Evolutionary conservation across 2,888 invertebrate genomes (phyloP), one percentile per base, ranked within the genome.

Genomic region (Hecatera dysodea): DNA sequence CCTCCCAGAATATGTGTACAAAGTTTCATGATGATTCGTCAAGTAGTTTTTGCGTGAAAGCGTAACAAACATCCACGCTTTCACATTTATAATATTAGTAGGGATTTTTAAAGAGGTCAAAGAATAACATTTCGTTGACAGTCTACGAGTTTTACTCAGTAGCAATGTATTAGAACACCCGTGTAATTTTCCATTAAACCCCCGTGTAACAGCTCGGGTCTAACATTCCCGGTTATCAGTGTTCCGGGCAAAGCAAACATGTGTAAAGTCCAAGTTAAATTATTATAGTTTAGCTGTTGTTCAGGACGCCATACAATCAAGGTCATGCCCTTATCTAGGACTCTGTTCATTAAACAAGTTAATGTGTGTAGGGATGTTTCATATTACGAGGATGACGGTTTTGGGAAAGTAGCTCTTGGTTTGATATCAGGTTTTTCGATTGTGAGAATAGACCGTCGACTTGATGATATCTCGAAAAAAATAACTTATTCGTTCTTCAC

Each of bases 221-320:
- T 9, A 50, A 71, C 19, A 9, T 36, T 39, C 52, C 24, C 22
- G 6, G 68, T 67, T 75, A 81, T 82, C 73, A 70, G 50, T 52
- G 61, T 74, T 81, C 70, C 69, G 73, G 66, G 59, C 70, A 68
- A 61, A 70, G 65, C 60, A 75, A 75, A 82, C 73, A 80, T 63
- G 63, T 61, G 8, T 50, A 24, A 69, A 72, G 61, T 72, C 61
- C 56, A 76, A 81, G 67, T 79, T 76, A 74, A 76, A 83, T 80
- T 69, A 77, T 69, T 69, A 77, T 69, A 80, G 74, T 81, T 33
- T 81, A 52, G 36, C 55, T 67, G 42, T 75, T 72, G 79, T 81
- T 75, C 81, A 74, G 81, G 78, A 46, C 48, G 42, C 27, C 29
- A 27, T 55, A 68, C 19, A 64, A 57, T 67, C 24, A 73, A 72